A percentile compares a stretch with the other conserved stretches of the same genome.
These are phyloP conservation scores for Coregonus clupeaformis DNA, from an alignment of 2,113 vertebrate species.

Conservation along the genomic window DNA sequence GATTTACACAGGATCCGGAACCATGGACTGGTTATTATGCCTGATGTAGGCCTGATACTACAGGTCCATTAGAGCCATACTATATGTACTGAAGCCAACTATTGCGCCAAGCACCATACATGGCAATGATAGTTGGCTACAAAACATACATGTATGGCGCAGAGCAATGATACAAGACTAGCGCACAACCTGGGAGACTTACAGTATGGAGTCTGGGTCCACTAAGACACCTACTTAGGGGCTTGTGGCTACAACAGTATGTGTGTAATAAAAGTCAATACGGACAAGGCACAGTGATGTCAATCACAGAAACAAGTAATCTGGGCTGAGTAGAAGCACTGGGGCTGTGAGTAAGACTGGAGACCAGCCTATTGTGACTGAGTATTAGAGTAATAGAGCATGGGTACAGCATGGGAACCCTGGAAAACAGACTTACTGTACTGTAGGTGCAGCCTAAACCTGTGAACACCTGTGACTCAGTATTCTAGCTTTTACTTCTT, in stretches of 20 bases:
- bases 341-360: conserved; percentile 34
- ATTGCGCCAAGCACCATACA: too few species aligned
- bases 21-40: background rate
- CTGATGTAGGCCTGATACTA: background rate
- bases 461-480: background rate
- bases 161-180: too few species aligned
- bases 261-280: conserved; percentile 34
- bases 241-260: background rate
- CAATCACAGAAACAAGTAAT: conserved; percentile 32
- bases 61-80: background rate
- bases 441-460: background rate
- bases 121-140: too few species aligned
- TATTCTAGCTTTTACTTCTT: too few species aligned
- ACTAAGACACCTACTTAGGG: too few species aligned
- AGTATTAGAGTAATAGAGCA: background rate
- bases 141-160: too few species aligned
- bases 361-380: conserved; percentile 6
- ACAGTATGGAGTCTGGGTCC: background rate
- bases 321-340: conserved; percentile 26
- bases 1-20: background rate
- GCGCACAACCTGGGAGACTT: background rate
- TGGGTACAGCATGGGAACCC: background rate
- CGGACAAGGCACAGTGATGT: conserved; percentile 58
- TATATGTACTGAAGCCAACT: background rate
- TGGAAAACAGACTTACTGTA: background rate